Evolutionary conservation across 2,113 vertebrate species (phyloP).

Genomic region (Neofelis nebulosa): DNA sequence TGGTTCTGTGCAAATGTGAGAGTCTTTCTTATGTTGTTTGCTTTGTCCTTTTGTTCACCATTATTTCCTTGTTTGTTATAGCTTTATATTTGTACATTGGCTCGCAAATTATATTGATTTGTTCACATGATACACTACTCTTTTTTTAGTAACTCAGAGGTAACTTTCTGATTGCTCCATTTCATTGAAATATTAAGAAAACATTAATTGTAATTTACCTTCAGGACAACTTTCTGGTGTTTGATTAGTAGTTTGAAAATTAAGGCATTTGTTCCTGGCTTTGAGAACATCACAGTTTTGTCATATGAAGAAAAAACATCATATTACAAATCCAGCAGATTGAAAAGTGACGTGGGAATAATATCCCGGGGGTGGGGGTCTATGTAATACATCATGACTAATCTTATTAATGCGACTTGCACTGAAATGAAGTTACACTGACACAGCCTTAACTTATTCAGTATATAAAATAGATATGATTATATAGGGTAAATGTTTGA

Average conservation of each 20-base stretch:
- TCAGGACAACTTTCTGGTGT: neutral
- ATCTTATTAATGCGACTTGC: neutral
- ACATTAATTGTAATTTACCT: slow-evolving; percentile 34
- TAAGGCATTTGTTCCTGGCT: neutral
- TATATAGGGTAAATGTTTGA: neutral
- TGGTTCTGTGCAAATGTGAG: neutral
- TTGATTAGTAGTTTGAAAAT: slow-evolving; percentile 36
- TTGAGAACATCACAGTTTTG: neutral
- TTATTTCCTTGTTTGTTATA: neutral
- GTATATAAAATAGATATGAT: neutral
- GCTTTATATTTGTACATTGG: neutral
- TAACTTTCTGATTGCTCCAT: slow-evolving; percentile 14
- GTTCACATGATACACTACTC: neutral
- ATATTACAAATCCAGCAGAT: neutral
- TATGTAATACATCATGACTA: neutral
- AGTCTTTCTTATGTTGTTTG: neutral
- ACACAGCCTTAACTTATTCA: neutral
- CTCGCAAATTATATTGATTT: slow-evolving; percentile 25
- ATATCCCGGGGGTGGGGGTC: neutral
- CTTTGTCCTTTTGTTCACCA: neutral
- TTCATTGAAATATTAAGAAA: slow-evolving; percentile 56
- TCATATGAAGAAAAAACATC: neutral
- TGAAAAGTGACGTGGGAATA: neutral
- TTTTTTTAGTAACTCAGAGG: slow-evolving; percentile 35
- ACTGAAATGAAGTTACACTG: neutral